Evolutionary conservation across 2,888 invertebrate species (phyloP), one percentile per base, ranked within the genome.

Genomic region (Napeogenes sylphis): DNA sequence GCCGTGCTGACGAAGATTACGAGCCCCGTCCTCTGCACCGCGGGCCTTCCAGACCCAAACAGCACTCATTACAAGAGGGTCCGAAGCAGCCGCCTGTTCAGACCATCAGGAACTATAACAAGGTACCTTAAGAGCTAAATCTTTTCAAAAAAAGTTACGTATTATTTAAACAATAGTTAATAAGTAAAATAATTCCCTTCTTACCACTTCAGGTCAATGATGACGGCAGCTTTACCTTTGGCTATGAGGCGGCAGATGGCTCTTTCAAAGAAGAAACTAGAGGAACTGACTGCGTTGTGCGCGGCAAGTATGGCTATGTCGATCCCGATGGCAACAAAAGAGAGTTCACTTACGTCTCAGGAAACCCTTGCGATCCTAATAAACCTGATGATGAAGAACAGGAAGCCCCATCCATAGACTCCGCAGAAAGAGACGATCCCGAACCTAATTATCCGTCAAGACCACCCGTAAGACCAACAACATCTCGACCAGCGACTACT

Each of bases 261-360:
- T 95, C 95, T 66, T 96, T 96, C 91, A 96, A 96, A 77, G 96
- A 96, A 77, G 96, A 96, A 82, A 96, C 96, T 3, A 88, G 96
- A 64, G 96, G 96, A 56, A 94, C 95, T 0, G 96, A 96, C 84
- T 96, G 96, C 81, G 95, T 96, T 0, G 96, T 96, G 4, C 92
- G 96, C 65, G 96, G 96, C 59, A 96, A 96, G 82, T 96, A 96
- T 82, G 96, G 96, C 32, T 96, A 96, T 87, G 91, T 96, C 12
- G 96, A 96, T 84, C 96, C 96, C 0, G 95, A 96, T 68, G 96
- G 96, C 71, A 95, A 96, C 86, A 95, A 95, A 76, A 87, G 96
- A 70, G 96, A 96, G 82, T 96, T 96, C 85, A 95, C 95, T 4
- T 96, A 96, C 84, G 96, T 96, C 0, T 95, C 95, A 33, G 96